These are phyloP conservation scores for Parascotia fuliginaria DNA, from an alignment of 2,888 invertebrate species.

Conservation along the genomic window DNA sequence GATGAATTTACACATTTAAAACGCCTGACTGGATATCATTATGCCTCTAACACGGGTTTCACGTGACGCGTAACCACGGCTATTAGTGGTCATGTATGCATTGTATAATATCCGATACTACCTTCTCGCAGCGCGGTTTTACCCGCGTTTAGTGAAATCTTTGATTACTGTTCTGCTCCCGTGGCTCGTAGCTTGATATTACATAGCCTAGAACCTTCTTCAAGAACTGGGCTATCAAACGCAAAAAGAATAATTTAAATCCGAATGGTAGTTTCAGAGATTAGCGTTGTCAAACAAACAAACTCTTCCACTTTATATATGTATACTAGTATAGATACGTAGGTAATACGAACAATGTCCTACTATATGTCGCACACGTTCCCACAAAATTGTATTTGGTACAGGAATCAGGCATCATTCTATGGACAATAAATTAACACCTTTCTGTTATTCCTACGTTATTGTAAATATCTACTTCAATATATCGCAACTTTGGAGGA, in stretches of 20 bases:
- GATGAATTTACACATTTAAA: slow-evolving; percentile 1
- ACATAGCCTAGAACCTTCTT: no score
- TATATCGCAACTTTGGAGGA: no score
- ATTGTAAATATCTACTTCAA: slow-evolving; percentile 13
- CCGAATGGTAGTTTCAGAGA: no score
- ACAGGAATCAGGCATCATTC: neutral
- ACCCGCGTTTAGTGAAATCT: no score
- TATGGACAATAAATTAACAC: neutral
- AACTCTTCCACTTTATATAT: no score
- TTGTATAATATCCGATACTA: no score
- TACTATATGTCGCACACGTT: slow-evolving; percentile 19
- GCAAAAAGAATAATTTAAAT: no score
- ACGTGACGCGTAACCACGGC: slow-evolving; percentile 17
- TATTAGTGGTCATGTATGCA: slow-evolving; percentile 26
- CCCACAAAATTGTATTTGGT: slow-evolving; percentile 13
- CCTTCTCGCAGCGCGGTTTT: no score
- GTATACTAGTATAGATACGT: slow-evolving; percentile 30
- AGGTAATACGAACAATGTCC: slow-evolving; percentile 1
- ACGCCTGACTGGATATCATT: slow-evolving; percentile 2
- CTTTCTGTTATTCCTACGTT: neutral
- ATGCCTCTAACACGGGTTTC: slow-evolving; percentile 2
- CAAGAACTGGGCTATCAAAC: no score
- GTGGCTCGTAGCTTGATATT: no score
- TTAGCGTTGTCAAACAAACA: no score
- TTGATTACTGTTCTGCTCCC: no score